Evolutionary conservation across 2,888 invertebrate species (phyloP), one percentile per base, ranked within the genome.

Genomic region (Acronicta leporina): DNA sequence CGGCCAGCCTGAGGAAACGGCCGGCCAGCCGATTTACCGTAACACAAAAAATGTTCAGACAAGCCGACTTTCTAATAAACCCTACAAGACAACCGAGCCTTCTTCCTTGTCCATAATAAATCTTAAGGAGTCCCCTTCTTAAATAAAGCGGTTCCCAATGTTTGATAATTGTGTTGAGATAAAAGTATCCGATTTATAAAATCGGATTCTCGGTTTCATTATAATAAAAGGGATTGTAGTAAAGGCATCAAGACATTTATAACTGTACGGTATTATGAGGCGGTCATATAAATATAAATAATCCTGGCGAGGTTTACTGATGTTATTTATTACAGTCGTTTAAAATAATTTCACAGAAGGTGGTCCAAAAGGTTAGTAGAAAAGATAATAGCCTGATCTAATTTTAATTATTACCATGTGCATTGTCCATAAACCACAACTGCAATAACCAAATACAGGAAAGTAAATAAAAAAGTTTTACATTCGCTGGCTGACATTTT

Each of bases 11-110:
- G 79, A 76, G 83, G 82, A 80, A 80, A 80, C 79, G 77, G 46
- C 79, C 77, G 77, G 72, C 80, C 80, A 82, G 75, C 85, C 84
- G 91, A 89, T 90, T 89, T 90, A 92, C 90, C 90, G 90, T 91
- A 90, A 90, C 88, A 92, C 89, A 92, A 93, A 93, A 92, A 92
- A 92, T 88, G 84, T 85, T 88, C 80, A 89, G 92, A 92, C 92
- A 93, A 92, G 89, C 90, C 92, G 88, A 90, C 93, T 92, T 92
- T 94, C 92, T 93, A 94, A 92, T 92, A 92, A 87, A 92, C 88
- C 86, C 87, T 83, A 83, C 87, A 84, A 87, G 86, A 88, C 84
- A 83, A 84, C 79, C 87, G 85, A 85, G 80, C 87, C 88, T 87
- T 87, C 87, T 90, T 91, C 89, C 92, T 88, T 90, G 88, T 92